These are phyloP conservation scores for Zaprionus tsacasi DNA, from an alignment of 1,140 invertebrate species.

Conservation along the genomic window DNA sequence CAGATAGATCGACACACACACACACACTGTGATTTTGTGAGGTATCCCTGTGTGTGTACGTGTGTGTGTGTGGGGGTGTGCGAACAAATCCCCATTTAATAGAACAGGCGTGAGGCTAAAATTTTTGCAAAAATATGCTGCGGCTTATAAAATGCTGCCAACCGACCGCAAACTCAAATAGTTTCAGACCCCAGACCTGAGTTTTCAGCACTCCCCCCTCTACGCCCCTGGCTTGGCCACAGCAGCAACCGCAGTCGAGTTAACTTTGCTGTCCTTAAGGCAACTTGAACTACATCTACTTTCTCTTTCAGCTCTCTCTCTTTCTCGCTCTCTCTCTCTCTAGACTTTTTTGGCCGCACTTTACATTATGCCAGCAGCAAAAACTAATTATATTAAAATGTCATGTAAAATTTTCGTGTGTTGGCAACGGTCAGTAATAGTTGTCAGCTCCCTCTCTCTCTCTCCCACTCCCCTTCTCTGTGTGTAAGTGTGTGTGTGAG, in stretches of 20 bases:
- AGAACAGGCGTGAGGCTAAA: constrained; percentile 66
- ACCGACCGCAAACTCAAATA: constrained; percentile 64
- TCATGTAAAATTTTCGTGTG: constrained; percentile 72
- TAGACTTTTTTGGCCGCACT: constrained; percentile 73
- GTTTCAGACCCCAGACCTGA: constrained; percentile 50
- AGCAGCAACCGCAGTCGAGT: constrained; percentile 53
- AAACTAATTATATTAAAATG: constrained; percentile 82
- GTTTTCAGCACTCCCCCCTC: not conserved
- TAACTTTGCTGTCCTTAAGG: constrained; percentile 62
- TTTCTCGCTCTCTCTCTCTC: not conserved
- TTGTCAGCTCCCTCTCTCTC: constrained; percentile 30
- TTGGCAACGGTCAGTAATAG: constrained; percentile 62
- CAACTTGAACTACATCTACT: constrained; percentile 35
- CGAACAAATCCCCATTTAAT: constrained; percentile 75
- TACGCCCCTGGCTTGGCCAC: not conserved
- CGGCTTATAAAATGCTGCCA: constrained; percentile 68
- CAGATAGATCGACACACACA: constrained; percentile 39
- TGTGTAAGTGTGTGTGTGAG: constrained; percentile 14
- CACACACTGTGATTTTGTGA: constrained; percentile 24
- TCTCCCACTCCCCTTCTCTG: not conserved
- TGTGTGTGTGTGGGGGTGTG: constrained; percentile 7
- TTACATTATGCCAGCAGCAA: constrained; percentile 77
- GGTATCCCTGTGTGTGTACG: constrained; percentile 4
- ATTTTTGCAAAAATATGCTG: constrained; percentile 72
- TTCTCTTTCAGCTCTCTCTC: not conserved